Percentiles rank a stretch among this genome's conserved stretches.
These are phyloP conservation scores for Arion vulgaris DNA, from an alignment of 1,140 invertebrate species.

Conservation along the genomic window DNA sequence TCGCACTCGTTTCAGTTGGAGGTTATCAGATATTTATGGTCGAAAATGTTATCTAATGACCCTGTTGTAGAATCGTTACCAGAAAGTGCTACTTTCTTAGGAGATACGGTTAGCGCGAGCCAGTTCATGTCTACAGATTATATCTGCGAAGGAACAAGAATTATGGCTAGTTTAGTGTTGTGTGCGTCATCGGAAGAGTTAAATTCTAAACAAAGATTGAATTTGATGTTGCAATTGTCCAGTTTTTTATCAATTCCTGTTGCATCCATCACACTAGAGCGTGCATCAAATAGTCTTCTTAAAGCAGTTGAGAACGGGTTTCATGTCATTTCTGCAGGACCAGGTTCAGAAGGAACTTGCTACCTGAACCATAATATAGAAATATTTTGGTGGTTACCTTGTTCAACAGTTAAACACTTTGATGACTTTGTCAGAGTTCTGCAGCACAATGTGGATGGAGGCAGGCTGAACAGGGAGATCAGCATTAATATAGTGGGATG, in stretches of 20 bases:
- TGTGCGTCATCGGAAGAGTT: constrained; percentile 21
- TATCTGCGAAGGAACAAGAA: constrained; percentile 24
- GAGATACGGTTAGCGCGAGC: neutral
- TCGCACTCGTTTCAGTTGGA: neutral
- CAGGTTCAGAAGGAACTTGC: constrained; percentile 35
- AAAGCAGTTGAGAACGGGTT: constrained; percentile 39
- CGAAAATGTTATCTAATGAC: neutral
- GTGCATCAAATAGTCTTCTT: constrained; percentile 5
- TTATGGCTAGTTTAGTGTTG: constrained; percentile 37
- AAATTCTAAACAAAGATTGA: neutral
- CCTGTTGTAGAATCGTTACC: neutral
- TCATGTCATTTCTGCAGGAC: constrained; percentile 46
- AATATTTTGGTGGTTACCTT: constrained; percentile 43
- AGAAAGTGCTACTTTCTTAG: neutral
- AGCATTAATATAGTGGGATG: constrained; percentile 42
- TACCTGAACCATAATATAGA: constrained; percentile 39
- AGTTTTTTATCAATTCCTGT: constrained; percentile 32
- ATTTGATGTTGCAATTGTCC: constrained; percentile 17
- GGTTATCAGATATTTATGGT: neutral
- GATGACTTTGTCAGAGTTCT: constrained; percentile 41
- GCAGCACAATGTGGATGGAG: constrained; percentile 48
- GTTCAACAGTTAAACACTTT: constrained; percentile 40
- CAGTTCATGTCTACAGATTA: neutral
- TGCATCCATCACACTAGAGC: constrained; percentile 1
- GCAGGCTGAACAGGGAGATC: constrained; percentile 41